Percentiles rank a stretch among this genome's conserved stretches.
Evolutionary conservation across 2,113 vertebrate genomes (phyloP).

Genomic region (Alouatta palliata): DNA sequence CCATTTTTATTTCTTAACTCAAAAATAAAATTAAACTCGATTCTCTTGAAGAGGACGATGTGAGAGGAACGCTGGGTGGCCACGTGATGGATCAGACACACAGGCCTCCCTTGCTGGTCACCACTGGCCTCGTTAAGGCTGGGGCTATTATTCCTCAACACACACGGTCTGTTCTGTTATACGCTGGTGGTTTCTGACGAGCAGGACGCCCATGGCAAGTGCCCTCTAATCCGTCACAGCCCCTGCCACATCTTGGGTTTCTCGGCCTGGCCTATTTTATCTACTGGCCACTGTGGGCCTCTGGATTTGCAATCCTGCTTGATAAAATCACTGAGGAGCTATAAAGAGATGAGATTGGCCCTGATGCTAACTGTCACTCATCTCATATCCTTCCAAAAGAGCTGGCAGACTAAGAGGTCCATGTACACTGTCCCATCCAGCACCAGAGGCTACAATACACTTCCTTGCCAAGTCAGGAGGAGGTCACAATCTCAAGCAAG

Average conservation of each 20-base stretch:
- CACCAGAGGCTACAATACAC: not conserved
- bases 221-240: not conserved
- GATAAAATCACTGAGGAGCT: not conserved
- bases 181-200: not conserved
- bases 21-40: not conserved
- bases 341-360: not conserved
- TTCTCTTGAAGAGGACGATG: not conserved
- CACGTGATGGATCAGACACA: not conserved
- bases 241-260: not conserved
- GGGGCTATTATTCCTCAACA: not conserved
- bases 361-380: too few species aligned
- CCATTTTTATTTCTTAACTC: not conserved
- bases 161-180: not conserved
- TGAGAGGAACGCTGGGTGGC: not conserved
- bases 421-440: fast-evolving
- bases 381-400: not conserved
- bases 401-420: not conserved
- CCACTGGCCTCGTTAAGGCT: not conserved
- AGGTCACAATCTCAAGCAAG: not conserved
- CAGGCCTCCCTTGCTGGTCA: not conserved
- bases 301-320: not conserved
- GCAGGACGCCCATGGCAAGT: fast-evolving
- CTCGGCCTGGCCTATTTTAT: not conserved
- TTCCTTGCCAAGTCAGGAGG: not conserved
- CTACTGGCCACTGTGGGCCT: not conserved